These are phyloP conservation scores for Geotria australis DNA, from an alignment of 2,797 vertebrate species.

Conservation along the genomic window DNA sequence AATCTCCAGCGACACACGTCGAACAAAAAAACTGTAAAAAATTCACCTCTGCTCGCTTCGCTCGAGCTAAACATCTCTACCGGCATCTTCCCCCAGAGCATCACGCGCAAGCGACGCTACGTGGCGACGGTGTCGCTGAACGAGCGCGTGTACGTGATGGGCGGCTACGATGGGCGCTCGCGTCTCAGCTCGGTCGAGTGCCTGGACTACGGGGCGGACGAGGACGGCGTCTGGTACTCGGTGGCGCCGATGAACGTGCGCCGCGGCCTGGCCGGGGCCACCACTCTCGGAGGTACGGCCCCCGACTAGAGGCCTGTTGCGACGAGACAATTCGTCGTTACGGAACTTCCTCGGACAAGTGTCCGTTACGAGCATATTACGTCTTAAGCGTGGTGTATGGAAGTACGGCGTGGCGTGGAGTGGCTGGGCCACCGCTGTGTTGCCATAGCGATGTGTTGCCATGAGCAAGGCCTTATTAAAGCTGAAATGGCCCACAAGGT, in stretches of 20 bases:
- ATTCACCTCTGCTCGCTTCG: too few species aligned
- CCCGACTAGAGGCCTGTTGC: neutral
- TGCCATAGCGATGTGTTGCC: too few species aligned
- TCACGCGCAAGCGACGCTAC: slow-evolving; percentile 69
- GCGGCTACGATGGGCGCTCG: slow-evolving; percentile 77
- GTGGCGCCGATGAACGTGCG: slow-evolving; percentile 94
- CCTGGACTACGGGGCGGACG: slow-evolving; percentile 69
- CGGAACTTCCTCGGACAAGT: too few species aligned
- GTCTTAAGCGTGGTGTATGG: too few species aligned
- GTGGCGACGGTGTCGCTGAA: slow-evolving; percentile 81
- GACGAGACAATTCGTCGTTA: too few species aligned
- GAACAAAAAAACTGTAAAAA: too few species aligned
- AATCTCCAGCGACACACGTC: too few species aligned
- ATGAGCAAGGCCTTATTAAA: too few species aligned
- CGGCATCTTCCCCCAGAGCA: slow-evolving; percentile 28
- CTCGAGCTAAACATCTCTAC: neutral
- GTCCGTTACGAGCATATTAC: too few species aligned
- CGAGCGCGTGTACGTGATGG: slow-evolving; percentile 77
- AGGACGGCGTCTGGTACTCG: slow-evolving; percentile 91
- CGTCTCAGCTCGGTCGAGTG: slow-evolving; percentile 89
- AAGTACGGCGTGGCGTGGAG: too few species aligned
- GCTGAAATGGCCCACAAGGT: too few species aligned
- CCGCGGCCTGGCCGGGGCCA: slow-evolving; percentile 65
- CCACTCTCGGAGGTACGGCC: slow-evolving; percentile 49
- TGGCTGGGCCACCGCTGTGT: too few species aligned